Evolutionary conservation across 2,888 invertebrate species (phyloP).

Genomic region (Halocaridina rubra): DNA sequence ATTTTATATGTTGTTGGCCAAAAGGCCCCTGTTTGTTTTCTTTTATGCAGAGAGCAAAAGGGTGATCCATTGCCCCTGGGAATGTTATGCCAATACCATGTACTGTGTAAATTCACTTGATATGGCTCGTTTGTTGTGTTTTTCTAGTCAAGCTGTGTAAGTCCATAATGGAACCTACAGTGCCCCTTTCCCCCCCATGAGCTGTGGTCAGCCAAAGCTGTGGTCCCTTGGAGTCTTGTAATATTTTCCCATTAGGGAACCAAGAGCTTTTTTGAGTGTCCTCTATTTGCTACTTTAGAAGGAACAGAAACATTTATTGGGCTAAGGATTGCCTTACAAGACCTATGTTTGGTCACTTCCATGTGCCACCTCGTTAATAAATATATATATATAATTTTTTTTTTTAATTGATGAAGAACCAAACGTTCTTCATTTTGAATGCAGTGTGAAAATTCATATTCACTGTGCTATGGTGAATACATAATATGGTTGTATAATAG

Average conservation of each 20-base stretch:
- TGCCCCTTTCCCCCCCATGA: background rate
- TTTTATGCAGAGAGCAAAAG: background rate
- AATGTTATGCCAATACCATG: background rate
- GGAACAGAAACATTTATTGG: slow-evolving; percentile 13
- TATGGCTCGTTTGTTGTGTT: slow-evolving; percentile 39
- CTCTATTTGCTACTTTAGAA: background rate
- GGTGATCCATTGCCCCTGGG: background rate
- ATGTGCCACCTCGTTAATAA: slow-evolving; percentile 6
- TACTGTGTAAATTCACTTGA: slow-evolving; percentile 11
- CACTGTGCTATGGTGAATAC: slow-evolving; percentile 4
- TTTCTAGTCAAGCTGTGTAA: slow-evolving; percentile 52
- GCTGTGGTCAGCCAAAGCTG: slow-evolving; percentile 11
- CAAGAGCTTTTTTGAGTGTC: slow-evolving; percentile 26
- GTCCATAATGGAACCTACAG: background rate
- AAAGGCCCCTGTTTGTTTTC: background rate
- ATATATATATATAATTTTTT: slow-evolving; percentile 1
- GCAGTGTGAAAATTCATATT: background rate
- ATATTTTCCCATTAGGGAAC: background rate
- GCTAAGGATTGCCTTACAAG: slow-evolving; percentile 25
- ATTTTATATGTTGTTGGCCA: background rate
- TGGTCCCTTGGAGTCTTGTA: background rate
- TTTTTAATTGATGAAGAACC: background rate
- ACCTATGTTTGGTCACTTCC: slow-evolving; percentile 21
- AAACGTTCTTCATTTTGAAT: background rate
- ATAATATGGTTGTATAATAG: slow-evolving; percentile 37